Percentiles rank a stretch among this genome's conserved stretches.
These are phyloP conservation scores for Lepetodrilus schrolli DNA, from an alignment of 2,888 invertebrate species.

Conservation along the genomic window DNA sequence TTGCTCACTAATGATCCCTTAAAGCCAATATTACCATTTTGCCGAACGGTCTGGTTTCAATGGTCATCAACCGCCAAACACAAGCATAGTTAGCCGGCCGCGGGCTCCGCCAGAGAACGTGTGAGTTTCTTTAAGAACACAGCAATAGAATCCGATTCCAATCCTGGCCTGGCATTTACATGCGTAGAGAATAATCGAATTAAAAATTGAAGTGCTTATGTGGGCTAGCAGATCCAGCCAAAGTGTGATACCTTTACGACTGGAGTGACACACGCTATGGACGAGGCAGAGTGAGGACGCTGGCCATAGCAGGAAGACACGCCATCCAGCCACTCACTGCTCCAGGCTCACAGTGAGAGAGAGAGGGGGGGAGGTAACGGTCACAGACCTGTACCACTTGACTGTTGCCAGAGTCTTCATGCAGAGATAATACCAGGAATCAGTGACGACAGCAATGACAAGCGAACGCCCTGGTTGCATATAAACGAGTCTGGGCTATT, in stretches of 20 bases:
- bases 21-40: slow-evolving; percentile 23
- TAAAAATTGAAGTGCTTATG: slow-evolving; percentile 20
- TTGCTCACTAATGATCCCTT: slow-evolving; percentile 23
- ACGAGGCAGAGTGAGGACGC: no score
- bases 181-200: slow-evolving; percentile 8
- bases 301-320: no score
- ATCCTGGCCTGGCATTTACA: slow-evolving; percentile 7
- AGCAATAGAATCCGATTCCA: background rate
- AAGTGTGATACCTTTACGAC: background rate
- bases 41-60: slow-evolving; percentile 14
- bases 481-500: no score
- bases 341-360: no score
- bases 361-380: no score
- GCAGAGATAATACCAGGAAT: no score
- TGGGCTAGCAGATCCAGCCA: background rate
- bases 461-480: no score
- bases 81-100: slow-evolving; percentile 2
- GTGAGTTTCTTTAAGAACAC: slow-evolving; percentile 1
- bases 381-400: no score
- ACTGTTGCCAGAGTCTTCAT: no score
- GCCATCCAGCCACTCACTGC: no score
- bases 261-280: background rate
- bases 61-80: slow-evolving; percentile 10
- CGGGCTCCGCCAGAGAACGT: background rate
- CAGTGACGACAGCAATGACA: no score